Evolutionary conservation across 2,888 invertebrate species (phyloP).

Genomic region (Enoplolaimus lenunculus): DNA sequence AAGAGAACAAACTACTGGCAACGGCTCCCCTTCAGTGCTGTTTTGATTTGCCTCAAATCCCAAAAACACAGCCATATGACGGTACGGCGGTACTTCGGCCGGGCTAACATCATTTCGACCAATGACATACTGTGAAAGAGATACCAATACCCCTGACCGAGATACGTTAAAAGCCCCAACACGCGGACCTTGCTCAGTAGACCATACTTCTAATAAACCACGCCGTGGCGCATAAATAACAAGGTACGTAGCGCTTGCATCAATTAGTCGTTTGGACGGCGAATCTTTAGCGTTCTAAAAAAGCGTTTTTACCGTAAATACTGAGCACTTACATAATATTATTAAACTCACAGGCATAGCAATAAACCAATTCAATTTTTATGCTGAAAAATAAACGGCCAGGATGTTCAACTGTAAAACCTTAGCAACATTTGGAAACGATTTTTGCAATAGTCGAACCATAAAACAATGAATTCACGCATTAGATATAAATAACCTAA

Average conservation of each 20-base stretch:
- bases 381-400: too few relatives aligned
- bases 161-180: conserved; percentile 78
- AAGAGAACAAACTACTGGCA: not conserved
- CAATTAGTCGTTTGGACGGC: conserved; percentile 16
- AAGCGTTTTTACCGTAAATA: too few relatives aligned
- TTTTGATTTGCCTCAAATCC: not conserved
- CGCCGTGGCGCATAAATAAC: conserved; percentile 82
- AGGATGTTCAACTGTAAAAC: too few relatives aligned
- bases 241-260: conserved; percentile 54
- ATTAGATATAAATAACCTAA: too few relatives aligned
- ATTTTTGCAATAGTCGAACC: too few relatives aligned
- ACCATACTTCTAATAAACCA: conserved; percentile 55
- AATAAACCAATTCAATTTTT: too few relatives aligned
- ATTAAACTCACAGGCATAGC: too few relatives aligned
- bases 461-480: too few relatives aligned
- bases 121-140: not conserved
- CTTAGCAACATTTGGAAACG: too few relatives aligned
- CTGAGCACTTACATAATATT: too few relatives aligned
- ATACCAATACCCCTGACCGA: conserved; percentile 51
- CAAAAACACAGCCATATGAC: not conserved
- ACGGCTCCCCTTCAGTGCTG: not conserved
- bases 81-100: not conserved
- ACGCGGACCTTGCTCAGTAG: conserved; percentile 71
- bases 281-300: too few relatives aligned
- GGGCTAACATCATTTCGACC: not conserved